Percentiles rank a stretch among this genome's conserved stretches.
These are phyloP conservation scores for Chaetogeoica ovagalla DNA, from an alignment of 2,888 invertebrate species.

Conservation along the genomic window DNA sequence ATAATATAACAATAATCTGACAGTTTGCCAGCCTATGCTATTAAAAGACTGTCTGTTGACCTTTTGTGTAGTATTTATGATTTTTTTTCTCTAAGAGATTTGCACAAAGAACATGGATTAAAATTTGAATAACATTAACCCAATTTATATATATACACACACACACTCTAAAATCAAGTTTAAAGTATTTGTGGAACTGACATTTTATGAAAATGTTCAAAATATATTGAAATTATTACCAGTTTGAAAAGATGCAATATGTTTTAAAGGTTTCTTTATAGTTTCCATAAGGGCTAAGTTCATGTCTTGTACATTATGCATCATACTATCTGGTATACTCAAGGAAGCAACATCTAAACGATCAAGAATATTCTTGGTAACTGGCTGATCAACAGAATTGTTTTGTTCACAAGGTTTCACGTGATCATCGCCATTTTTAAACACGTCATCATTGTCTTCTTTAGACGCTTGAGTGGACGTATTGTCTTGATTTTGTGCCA, in stretches of 20 bases:
- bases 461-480: background rate
- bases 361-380: constrained; percentile 15
- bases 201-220: background rate
- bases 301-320: constrained; percentile 13
- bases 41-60: constrained; percentile 52
- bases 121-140: constrained; percentile 39
- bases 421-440: background rate
- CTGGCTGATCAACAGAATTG: background rate
- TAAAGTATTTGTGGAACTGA: background rate
- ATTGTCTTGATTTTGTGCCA: constrained; percentile 15
- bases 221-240: constrained; percentile 21
- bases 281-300: constrained; percentile 14
- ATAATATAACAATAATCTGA: constrained; percentile 43
- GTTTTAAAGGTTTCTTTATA: constrained; percentile 28
- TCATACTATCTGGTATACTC: constrained; percentile 37
- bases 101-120: constrained; percentile 40
- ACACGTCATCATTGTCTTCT: constrained; percentile 7
- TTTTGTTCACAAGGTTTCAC: background rate
- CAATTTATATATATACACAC: background rate
- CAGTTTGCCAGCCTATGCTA: constrained; percentile 47
- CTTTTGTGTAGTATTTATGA: constrained; percentile 43
- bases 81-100: constrained; percentile 16
- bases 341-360: constrained; percentile 39
- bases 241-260: constrained; percentile 35
- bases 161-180: constrained; percentile 8